Evolutionary conservation across 1,140 invertebrate species (phyloP).

Genomic region (Sitobion miscanthi): DNA sequence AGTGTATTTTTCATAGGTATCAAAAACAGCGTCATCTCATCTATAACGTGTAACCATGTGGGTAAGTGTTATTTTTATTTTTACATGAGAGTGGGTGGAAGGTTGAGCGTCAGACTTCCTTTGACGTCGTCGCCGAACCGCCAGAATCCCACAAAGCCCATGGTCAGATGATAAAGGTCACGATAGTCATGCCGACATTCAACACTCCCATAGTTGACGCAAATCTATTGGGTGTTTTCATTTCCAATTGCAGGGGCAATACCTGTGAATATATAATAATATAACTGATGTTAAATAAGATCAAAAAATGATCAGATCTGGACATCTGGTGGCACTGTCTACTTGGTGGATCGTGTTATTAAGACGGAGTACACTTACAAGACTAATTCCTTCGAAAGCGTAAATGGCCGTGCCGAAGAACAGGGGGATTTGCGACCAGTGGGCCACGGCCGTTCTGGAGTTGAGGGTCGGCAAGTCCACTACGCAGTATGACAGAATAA

Average conservation of each 20-base stretch:
- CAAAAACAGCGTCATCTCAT: not conserved
- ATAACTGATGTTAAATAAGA: not conserved
- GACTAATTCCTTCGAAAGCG: slow-evolving; percentile 87
- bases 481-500: slow-evolving; percentile 78
- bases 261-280: slow-evolving; percentile 68
- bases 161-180: slow-evolving; percentile 82
- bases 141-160: slow-evolving; percentile 88
- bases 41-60: not conserved
- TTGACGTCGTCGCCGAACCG: slow-evolving; percentile 73
- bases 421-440: slow-evolving; percentile 70
- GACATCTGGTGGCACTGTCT: not conserved
- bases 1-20: not conserved
- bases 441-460: slow-evolving; percentile 63
- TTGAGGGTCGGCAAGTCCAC: slow-evolving; percentile 58
- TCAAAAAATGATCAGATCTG: not conserved
- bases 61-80: not conserved
- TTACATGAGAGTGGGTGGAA: slow-evolving; percentile 62
- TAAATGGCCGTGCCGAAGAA: slow-evolving; percentile 91
- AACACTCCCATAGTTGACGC: slow-evolving; percentile 82
- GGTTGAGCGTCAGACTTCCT: slow-evolving; percentile 80
- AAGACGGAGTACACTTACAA: slow-evolving; percentile 62
- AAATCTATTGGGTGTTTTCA: slow-evolving; percentile 83
- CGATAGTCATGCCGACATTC: slow-evolving; percentile 85
- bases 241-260: slow-evolving; percentile 76
- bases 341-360: not conserved